Evolutionary conservation across 2,113 vertebrate species (phyloP).

Genomic region (Gallinago paraguaiae): DNA sequence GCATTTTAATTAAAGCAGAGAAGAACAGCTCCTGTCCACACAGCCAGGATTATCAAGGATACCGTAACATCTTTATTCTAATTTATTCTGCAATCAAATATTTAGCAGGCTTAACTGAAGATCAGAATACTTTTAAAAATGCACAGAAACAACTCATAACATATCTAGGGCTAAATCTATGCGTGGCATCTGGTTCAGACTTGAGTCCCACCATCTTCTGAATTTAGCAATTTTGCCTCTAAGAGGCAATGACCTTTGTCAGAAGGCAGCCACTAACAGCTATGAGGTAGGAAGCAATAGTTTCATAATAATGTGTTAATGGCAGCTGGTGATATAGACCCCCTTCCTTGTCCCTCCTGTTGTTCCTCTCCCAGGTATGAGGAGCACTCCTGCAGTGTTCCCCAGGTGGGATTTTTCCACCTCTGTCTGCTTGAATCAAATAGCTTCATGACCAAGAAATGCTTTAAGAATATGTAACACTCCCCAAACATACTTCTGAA

Average conservation of each 20-base stretch:
- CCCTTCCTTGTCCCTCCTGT: not conserved
- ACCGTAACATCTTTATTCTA: not conserved
- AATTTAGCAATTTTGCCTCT: not conserved
- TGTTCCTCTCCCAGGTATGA: not conserved
- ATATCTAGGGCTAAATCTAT: not conserved
- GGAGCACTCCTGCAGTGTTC: not conserved
- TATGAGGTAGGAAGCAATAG: not conserved
- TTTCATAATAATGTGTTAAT: accelerated
- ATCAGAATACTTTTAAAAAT: not conserved
- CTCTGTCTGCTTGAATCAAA: not conserved
- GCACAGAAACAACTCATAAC: not conserved
- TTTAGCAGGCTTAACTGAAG: not conserved
- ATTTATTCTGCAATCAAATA: not conserved
- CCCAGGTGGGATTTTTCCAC: not conserved
- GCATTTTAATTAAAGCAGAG: not conserved
- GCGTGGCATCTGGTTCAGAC: not conserved
- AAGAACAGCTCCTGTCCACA: not conserved
- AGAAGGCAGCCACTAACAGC: not conserved
- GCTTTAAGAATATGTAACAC: not conserved
- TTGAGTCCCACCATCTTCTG: not conserved
- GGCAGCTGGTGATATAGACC: not conserved
- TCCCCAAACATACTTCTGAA: not conserved
- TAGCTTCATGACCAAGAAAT: not conserved
- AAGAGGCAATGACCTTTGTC: not conserved
- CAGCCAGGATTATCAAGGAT: not conserved